phyloP scores from a whole-genome alignment of 2,888 invertebrate species.

The Phragmatobia fuliginosa region DNA sequence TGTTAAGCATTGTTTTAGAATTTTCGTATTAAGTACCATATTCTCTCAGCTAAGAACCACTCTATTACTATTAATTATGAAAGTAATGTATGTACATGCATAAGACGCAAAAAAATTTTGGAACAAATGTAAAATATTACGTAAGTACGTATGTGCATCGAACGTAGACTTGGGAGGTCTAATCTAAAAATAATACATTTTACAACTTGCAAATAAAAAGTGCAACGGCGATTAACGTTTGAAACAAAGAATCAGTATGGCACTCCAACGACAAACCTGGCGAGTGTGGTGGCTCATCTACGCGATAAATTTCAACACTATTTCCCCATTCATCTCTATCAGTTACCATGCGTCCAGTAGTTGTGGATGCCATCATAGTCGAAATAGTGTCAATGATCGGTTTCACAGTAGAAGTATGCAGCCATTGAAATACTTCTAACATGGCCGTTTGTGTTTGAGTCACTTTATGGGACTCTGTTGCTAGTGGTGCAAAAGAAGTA shows the following conservation, averaged over 20 bases:
- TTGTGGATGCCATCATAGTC: constrained; percentile 68
- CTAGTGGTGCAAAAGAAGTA: constrained; percentile 78
- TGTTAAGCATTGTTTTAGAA: constrained; percentile 6
- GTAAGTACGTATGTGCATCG: constrained; percentile 51
- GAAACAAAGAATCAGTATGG: constrained; percentile 67
- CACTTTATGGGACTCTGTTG: constrained; percentile 78
- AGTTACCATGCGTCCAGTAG: constrained; percentile 70
- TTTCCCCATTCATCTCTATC: constrained; percentile 83
- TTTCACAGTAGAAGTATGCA: constrained; percentile 81
- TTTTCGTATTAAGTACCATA: constrained; percentile 8
- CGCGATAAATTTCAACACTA: constrained; percentile 82
- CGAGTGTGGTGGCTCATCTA: constrained; percentile 84
- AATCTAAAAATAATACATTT: constrained; percentile 47
- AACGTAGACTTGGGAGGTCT: constrained; percentile 44
- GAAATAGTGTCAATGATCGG: constrained; percentile 78
- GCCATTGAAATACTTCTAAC: constrained; percentile 84
- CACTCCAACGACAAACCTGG: constrained; percentile 86
- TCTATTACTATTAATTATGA: constrained; percentile 7
- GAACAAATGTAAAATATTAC: constrained; percentile 35
- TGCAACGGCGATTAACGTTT: constrained; percentile 76
- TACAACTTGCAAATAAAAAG: constrained; percentile 76
- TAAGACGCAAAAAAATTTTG: constrained; percentile 46
- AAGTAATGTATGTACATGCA: constrained; percentile 48
- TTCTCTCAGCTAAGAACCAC: constrained; percentile 41
- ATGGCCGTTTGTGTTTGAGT: constrained; percentile 83